Conservation (phyloP, 2,113 vertebrate species). For the Callorhinus ursinus region DNA sequence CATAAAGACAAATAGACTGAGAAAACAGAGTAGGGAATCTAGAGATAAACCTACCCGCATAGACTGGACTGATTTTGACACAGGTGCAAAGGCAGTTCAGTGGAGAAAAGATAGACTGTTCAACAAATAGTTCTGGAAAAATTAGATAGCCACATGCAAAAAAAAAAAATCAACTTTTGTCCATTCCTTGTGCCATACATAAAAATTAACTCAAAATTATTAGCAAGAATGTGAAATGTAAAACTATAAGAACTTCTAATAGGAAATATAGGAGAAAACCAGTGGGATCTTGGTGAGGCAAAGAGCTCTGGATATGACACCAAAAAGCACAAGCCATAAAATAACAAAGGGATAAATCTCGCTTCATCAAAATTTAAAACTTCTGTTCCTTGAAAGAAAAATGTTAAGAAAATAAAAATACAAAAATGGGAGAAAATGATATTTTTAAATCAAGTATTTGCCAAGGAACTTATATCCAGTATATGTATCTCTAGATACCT, state of each 20-base stretch:
- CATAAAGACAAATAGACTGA: not conserved
- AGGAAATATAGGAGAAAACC: not conserved
- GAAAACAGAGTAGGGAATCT: not conserved
- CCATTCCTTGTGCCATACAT: not conserved
- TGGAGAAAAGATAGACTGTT: not conserved
- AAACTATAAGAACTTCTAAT: not conserved
- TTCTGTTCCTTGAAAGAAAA: not conserved
- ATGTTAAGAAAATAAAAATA: not conserved
- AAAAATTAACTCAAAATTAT: slow-evolving; percentile 26
- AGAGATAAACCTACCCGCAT: not conserved
- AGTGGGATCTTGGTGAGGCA: not conserved
- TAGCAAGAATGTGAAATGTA: not conserved
- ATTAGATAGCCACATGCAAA: not conserved
- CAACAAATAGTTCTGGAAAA: not conserved
- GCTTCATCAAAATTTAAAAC: not conserved
- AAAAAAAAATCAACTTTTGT: not conserved
- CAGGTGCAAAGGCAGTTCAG: not conserved
- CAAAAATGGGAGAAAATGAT: not conserved
- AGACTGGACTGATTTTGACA: not conserved
- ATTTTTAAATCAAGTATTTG: slow-evolving; percentile 29
- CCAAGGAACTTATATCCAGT: not conserved
- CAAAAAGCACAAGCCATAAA: not conserved
- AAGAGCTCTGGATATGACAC: not conserved
- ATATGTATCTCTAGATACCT: not conserved
- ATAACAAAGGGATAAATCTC: not conserved